Conservation (phyloP, 2,888 invertebrate species). For the Sarcophaga caerulescens region DNA sequence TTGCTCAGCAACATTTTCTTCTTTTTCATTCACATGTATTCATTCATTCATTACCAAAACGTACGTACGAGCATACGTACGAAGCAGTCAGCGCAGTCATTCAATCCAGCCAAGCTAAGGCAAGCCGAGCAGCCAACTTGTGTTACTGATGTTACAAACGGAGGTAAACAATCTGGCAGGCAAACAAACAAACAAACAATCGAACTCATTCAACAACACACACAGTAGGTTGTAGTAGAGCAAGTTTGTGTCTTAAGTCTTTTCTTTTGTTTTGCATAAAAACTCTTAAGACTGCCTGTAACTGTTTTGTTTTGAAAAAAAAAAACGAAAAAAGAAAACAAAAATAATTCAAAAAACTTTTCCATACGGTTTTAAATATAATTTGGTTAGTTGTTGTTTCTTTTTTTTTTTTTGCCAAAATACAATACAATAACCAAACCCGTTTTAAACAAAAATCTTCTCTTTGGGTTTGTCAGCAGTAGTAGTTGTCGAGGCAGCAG, state of each 20-base stretch:
- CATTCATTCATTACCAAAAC: slow-evolving; percentile 36
- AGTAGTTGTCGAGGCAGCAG: not conserved
- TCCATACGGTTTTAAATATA: slow-evolving; percentile 14
- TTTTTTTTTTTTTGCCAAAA: slow-evolving; percentile 55
- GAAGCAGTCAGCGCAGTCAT: not conserved
- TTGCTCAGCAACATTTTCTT: slow-evolving; percentile 66
- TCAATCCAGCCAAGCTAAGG: not conserved
- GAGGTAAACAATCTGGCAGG: slow-evolving; percentile 40
- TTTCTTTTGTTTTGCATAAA: slow-evolving; percentile 75
- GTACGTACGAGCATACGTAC: slow-evolving; percentile 20
- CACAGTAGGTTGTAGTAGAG: slow-evolving; percentile 63
- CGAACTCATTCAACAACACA: not conserved
- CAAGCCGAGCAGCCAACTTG: slow-evolving; percentile 18
- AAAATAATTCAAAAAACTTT: slow-evolving; percentile 40
- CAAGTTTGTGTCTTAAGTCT: slow-evolving; percentile 74
- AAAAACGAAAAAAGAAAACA: slow-evolving; percentile 49
- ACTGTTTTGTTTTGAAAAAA: slow-evolving; percentile 39
- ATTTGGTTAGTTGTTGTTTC: too few species aligned
- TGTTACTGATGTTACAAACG: slow-evolving; percentile 42
- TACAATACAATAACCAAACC: slow-evolving; percentile 43
- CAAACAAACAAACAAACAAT: not conserved
- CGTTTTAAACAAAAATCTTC: slow-evolving; percentile 52
- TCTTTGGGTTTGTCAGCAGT: slow-evolving; percentile 32
- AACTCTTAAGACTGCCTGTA: slow-evolving; percentile 62
- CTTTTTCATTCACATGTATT: slow-evolving; percentile 67